These are phyloP conservation scores for Pogonomyrmex californicus DNA, from an alignment of 1,140 invertebrate genomes.

Conservation along the genomic window DNA sequence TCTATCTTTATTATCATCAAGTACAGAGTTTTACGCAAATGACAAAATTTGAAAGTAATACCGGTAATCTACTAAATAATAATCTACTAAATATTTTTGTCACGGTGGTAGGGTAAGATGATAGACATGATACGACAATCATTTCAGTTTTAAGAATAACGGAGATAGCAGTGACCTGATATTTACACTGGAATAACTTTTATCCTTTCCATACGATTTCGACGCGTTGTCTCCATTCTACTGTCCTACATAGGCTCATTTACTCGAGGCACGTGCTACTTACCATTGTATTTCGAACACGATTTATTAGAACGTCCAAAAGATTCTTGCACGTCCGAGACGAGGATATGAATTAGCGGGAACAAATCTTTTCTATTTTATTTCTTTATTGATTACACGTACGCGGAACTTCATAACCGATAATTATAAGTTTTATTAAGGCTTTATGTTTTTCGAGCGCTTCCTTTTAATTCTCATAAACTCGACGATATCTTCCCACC, in stretches of 20 bases:
- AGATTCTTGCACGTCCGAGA: background rate
- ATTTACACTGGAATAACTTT: conserved; percentile 75
- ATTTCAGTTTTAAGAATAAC: conserved; percentile 66
- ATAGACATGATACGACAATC: conserved; percentile 60
- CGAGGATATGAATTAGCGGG: background rate
- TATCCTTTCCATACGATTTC: conserved; percentile 74
- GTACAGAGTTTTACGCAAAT: conserved; percentile 11
- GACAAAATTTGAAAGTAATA: conserved; percentile 44
- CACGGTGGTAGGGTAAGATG: conserved; percentile 15
- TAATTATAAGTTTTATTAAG: conserved; percentile 1
- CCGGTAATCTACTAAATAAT: conserved; percentile 34
- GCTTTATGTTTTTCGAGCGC: background rate
- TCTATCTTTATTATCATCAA: background rate
- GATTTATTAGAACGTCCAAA: background rate
- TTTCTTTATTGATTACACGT: background rate
- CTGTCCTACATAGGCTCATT: conserved; percentile 70
- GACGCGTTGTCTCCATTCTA: conserved; percentile 67
- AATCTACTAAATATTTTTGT: conserved; percentile 47
- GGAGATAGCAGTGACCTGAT: conserved; percentile 73
- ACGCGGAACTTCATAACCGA: background rate
- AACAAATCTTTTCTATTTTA: too few species aligned
- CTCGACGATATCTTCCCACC: background rate
- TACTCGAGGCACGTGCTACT: conserved; percentile 53
- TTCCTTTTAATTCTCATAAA: conserved; percentile 33
- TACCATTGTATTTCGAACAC: conserved; percentile 27